Conservation (phyloP, 2,113 vertebrate species). For the Ailuropoda melanoleuca region DNA sequence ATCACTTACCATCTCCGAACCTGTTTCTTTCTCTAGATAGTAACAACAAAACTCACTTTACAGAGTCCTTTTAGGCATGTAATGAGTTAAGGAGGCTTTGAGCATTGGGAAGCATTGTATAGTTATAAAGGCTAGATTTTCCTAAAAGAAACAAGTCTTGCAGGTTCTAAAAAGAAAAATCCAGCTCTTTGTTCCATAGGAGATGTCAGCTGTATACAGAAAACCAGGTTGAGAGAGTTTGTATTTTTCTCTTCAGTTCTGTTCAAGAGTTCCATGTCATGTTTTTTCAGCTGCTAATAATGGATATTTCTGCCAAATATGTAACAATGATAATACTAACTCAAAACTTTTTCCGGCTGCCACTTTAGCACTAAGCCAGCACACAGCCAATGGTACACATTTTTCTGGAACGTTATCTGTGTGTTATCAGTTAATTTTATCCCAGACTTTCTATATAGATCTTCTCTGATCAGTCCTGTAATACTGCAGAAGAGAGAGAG, state of each 20-base stretch:
- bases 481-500: not conserved
- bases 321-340: conserved; percentile 21
- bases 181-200: not conserved
- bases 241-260: conserved; percentile 68
- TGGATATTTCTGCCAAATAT: conserved; percentile 70
- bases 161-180: conserved; percentile 58
- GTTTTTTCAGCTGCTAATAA: conserved; percentile 82
- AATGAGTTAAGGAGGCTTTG: not conserved
- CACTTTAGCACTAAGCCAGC: conserved; percentile 50
- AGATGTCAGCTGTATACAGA: conserved; percentile 8
- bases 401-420: conserved; percentile 49
- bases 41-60: not conserved
- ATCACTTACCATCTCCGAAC: not conserved
- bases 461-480: not conserved
- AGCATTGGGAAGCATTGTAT: not conserved
- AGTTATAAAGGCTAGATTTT: conserved; percentile 20
- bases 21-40: not conserved
- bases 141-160: not conserved
- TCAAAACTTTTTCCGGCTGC: conserved; percentile 8
- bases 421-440: not conserved
- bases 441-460: not conserved
- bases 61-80: not conserved
- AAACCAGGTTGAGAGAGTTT: conserved; percentile 53
- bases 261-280: conserved; percentile 59
- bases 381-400: conserved; percentile 15